These are phyloP conservation scores for Philypnodon macrostomus DNA, from an alignment of 2,797 vertebrate genomes.

Conservation along the genomic window DNA sequence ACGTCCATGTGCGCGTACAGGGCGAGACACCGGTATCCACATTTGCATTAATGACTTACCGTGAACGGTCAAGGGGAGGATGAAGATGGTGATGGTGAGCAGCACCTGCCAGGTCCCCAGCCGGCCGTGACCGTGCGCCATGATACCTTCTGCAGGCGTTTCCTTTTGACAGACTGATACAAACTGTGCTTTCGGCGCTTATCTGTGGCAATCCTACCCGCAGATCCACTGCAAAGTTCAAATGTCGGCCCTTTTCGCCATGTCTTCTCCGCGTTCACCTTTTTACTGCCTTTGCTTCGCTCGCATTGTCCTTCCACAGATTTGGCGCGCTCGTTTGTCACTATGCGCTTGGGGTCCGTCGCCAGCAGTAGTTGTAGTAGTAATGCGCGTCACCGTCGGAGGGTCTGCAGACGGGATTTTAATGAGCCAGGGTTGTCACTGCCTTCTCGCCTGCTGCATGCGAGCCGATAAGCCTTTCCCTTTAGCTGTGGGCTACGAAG, in stretches of 20 bases:
- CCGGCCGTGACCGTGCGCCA: constrained; percentile 52
- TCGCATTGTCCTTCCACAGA: constrained; percentile 56
- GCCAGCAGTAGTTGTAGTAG: constrained; percentile 40
- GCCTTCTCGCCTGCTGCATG: constrained; percentile 16
- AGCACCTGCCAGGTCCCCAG: constrained; percentile 65
- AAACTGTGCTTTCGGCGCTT: constrained; percentile 22
- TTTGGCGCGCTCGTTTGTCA: constrained; percentile 39
- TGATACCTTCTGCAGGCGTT: constrained; percentile 17
- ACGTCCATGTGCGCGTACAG: constrained; percentile 26
- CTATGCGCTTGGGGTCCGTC: constrained; percentile 30
- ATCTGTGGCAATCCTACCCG: constrained; percentile 38
- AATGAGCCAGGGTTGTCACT: constrained; percentile 44
- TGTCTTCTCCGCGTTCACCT: constrained; percentile 19
- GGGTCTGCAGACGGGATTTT: constrained; percentile 49
- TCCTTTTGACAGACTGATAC: constrained; percentile 14
- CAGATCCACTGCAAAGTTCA: constrained; percentile 56
- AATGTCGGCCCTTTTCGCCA: constrained; percentile 45
- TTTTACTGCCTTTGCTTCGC: constrained; percentile 37
- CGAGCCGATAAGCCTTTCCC: constrained; percentile 35
- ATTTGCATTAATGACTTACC: constrained; percentile 48
- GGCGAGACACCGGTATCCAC: constrained; percentile 41
- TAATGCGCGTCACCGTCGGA: constrained; percentile 55
- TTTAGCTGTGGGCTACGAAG: no score
- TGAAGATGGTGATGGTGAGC: constrained; percentile 63
- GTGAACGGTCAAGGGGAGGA: constrained; percentile 55